Conservation (phyloP, 2,888 invertebrate genomes). For the Melanargia galathea region DNA sequence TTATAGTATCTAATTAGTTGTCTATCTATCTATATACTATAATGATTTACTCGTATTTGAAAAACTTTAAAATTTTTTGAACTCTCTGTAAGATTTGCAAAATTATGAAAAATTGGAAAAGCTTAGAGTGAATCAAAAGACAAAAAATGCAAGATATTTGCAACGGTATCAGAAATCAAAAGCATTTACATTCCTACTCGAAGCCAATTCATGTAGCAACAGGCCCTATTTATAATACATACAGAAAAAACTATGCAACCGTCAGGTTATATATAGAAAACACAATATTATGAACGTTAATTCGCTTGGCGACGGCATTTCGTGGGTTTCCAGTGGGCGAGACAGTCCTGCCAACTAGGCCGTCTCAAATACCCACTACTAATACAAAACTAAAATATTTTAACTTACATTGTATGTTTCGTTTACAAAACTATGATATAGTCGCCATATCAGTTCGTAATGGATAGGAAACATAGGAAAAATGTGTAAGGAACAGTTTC, state of each 20-base stretch:
- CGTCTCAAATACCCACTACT: slow-evolving; percentile 61
- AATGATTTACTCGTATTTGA: too few species aligned
- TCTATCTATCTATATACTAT: too few species aligned
- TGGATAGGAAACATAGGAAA: slow-evolving; percentile 27
- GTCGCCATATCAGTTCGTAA: slow-evolving; percentile 34
- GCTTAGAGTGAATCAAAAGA: too few species aligned
- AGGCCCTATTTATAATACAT: slow-evolving; percentile 29
- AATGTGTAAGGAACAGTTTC: background rate
- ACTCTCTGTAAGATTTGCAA: too few species aligned
- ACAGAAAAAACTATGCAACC: slow-evolving; percentile 27
- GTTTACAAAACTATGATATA: background rate
- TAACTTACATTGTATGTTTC: slow-evolving; percentile 47
- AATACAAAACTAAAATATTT: slow-evolving; percentile 39
- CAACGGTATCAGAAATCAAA: background rate
- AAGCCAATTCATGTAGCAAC: slow-evolving; percentile 11
- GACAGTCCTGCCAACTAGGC: slow-evolving; percentile 71
- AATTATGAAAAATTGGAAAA: too few species aligned
- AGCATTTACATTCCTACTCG: background rate
- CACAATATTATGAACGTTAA: slow-evolving; percentile 39
- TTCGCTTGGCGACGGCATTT: slow-evolving; percentile 51
- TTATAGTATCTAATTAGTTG: too few species aligned
- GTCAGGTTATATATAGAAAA: slow-evolving; percentile 33
- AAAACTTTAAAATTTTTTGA: too few species aligned
- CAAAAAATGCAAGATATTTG: too few species aligned
- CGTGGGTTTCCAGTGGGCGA: slow-evolving; percentile 69